phyloP scores from a whole-genome alignment of 2,888 invertebrate genomes.

The Campoplex capitator region DNA sequence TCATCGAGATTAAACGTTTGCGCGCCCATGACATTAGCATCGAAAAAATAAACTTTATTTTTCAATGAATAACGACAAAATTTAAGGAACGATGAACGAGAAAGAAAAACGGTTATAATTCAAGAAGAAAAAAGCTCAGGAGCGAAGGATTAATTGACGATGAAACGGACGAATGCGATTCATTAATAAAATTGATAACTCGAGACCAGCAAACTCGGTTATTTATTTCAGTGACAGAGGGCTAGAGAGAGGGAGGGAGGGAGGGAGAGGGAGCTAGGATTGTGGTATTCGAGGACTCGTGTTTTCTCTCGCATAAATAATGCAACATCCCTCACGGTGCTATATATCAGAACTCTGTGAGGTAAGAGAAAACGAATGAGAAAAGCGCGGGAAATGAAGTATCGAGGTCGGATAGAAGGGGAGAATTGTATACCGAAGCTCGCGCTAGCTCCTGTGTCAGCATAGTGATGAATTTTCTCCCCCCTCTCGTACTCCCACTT shows the following conservation, averaged over 20 bases:
- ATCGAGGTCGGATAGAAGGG: constrained; percentile 40
- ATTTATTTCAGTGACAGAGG: constrained; percentile 21
- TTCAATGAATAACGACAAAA: background rate
- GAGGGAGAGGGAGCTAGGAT: background rate
- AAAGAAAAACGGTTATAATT: background rate
- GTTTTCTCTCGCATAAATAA: constrained; percentile 53
- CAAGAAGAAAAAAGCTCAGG: background rate
- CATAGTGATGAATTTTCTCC: constrained; percentile 46
- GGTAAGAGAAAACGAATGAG: constrained; percentile 49
- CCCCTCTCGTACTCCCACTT: background rate
- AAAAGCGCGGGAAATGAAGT: constrained; percentile 52
- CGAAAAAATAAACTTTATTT: too few relatives aligned
- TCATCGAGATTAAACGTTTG: background rate
- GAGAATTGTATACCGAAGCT: constrained; percentile 19
- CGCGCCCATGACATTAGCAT: too few relatives aligned
- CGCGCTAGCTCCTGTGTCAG: background rate
- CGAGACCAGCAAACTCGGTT: background rate
- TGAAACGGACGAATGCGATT: constrained; percentile 5
- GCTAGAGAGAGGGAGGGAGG: too few relatives aligned
- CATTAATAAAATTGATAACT: constrained; percentile 23
- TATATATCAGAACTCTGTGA: background rate
- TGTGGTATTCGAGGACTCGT: background rate
- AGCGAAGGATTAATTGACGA: constrained; percentile 19
- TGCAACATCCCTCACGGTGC: constrained; percentile 27
- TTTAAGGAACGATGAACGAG: background rate